These are phyloP conservation scores for Holotrichia oblita DNA, from an alignment of 1,140 invertebrate genomes.

Conservation along the genomic window DNA sequence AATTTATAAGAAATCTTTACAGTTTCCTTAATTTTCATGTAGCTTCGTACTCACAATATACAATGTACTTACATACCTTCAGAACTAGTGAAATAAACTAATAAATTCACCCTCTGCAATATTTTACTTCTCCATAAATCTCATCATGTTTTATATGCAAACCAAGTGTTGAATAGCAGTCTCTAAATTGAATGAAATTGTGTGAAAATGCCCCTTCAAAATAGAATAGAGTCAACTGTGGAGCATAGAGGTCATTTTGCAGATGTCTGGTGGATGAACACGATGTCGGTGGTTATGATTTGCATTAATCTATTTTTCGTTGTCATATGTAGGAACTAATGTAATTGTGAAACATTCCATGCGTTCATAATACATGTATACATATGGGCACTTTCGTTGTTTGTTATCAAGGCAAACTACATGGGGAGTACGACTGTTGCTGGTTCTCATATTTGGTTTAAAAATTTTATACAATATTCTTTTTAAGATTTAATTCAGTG, in stretches of 20 bases:
- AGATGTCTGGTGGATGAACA: neutral
- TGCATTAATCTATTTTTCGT: neutral
- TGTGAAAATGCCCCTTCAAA: neutral
- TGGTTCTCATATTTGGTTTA: neutral
- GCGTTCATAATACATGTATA: neutral
- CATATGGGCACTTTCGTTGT: conserved; percentile 1
- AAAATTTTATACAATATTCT: neutral
- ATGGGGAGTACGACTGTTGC: neutral
- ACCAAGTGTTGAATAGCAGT: neutral
- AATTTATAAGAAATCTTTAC: too few relatives aligned
- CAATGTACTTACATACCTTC: neutral
- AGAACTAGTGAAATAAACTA: neutral
- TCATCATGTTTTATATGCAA: neutral
- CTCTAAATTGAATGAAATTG: conserved; percentile 2
- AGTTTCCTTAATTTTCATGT: too few relatives aligned
- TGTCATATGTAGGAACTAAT: neutral
- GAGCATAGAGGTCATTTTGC: neutral
- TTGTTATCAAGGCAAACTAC: neutral
- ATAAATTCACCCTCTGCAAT: neutral
- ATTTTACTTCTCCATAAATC: neutral
- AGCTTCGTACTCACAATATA: too few relatives aligned
- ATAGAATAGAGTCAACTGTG: neutral
- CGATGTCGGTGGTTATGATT: neutral
- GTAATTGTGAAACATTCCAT: neutral
- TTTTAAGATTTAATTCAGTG: conserved; percentile 7